A percentile compares a stretch with the other conserved stretches of the same genome.
Conservation (phyloP, 2,113 vertebrate species). For the Gymnorhina tibicen region DNA sequence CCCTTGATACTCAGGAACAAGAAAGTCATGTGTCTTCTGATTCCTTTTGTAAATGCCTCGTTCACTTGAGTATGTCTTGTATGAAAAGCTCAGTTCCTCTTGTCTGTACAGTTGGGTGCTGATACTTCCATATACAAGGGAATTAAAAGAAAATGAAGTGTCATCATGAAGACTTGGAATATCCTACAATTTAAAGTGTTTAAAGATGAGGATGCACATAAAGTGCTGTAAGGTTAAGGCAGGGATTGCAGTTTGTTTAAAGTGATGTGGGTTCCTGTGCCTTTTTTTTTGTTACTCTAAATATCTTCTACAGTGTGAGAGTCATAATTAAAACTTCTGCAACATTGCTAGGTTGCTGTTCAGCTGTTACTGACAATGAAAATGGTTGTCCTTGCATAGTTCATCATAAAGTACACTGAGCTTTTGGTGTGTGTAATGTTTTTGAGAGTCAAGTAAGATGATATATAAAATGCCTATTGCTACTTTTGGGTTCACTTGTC, state of each 20-base stretch:
- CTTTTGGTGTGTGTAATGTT: neutral
- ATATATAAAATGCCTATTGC: neutral
- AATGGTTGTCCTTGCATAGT: neutral
- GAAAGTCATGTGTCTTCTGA: neutral
- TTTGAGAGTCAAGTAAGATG: neutral
- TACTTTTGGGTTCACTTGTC: neutral
- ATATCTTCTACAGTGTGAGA: neutral
- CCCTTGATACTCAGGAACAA: neutral
- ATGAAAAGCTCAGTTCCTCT: neutral
- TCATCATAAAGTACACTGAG: neutral
- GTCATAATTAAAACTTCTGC: neutral
- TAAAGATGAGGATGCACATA: neutral
- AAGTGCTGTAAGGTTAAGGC: neutral
- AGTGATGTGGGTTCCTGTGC: neutral
- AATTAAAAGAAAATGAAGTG: neutral
- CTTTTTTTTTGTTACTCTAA: neutral
- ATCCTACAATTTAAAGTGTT: neutral
- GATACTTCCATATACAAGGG: neutral
- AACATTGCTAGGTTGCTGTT: neutral
- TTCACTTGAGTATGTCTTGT: neutral
- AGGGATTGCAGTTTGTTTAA: neutral
- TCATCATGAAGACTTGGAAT: neutral
- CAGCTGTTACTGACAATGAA: neutral
- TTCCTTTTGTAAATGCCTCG: neutral
- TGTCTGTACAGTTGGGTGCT: neutral